These are phyloP conservation scores for Zhengitettix transpicula DNA, from an alignment of 2,888 invertebrate species.

Conservation along the genomic window DNA sequence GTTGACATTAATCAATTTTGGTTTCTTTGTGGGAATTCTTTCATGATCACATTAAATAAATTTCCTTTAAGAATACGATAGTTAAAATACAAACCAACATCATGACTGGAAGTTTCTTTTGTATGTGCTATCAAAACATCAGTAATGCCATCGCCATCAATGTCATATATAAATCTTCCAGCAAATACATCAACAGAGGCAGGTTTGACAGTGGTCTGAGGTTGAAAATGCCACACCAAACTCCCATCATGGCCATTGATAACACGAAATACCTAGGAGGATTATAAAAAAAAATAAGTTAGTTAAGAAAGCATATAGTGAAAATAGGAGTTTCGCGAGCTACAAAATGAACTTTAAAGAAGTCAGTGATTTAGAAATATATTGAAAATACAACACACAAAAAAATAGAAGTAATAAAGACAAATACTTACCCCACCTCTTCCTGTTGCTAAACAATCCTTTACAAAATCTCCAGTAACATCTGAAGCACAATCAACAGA, in stretches of 20 bases:
- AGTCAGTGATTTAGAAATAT: background rate
- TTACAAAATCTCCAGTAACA: conserved; percentile 45
- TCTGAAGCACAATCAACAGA: conserved; percentile 55
- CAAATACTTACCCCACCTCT: conserved; percentile 36
- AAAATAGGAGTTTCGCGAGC: background rate
- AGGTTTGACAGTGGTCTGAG: background rate
- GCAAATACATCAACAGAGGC: conserved; percentile 37
- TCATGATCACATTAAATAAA: too few species aligned
- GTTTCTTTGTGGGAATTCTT: too few species aligned
- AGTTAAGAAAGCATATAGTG: too few species aligned
- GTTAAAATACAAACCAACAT: too few species aligned
- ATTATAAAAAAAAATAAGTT: background rate
- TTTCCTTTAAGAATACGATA: too few species aligned
- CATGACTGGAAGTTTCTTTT: conserved; percentile 9
- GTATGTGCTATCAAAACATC: conserved; percentile 57
- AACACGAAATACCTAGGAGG: conserved; percentile 37
- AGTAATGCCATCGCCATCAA: conserved; percentile 47
- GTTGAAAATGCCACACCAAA: conserved; percentile 40
- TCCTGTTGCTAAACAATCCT: conserved; percentile 59
- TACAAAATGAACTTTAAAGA: background rate
- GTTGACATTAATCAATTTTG: too few species aligned
- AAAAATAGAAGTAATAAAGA: background rate
- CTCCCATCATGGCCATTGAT: conserved; percentile 49
- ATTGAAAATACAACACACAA: background rate
- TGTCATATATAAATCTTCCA: conserved; percentile 50